Percentiles rank a stretch among this genome's conserved stretches.
phyloP scores from a whole-genome alignment of 2,888 invertebrate genomes.

The Drosophila mayaguana region DNA sequence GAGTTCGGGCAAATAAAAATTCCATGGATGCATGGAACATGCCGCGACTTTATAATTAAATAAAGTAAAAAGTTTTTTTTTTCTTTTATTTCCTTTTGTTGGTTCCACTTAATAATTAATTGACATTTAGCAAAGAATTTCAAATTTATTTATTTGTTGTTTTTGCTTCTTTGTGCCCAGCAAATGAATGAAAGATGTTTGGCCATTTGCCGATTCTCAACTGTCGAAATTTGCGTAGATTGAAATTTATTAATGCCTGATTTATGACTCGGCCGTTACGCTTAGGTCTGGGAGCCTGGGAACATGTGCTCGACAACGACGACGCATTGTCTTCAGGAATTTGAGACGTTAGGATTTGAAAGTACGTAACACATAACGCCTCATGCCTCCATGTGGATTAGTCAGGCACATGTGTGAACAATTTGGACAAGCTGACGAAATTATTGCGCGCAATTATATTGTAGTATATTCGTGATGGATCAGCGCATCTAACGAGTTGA shows the following conservation, averaged over 20 bases:
- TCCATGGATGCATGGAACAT: conserved; percentile 51
- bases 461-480: conserved; percentile 41
- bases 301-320: conserved; percentile 44
- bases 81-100: conserved; percentile 3
- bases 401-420: conserved; percentile 61
- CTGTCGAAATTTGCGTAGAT: conserved; percentile 61
- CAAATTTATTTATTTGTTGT: conserved; percentile 19
- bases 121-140: conserved; percentile 76
- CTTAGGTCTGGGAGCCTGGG: conserved; percentile 39
- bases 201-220: conserved; percentile 24
- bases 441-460: conserved; percentile 21
- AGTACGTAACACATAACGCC: conserved; percentile 2
- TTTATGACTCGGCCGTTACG: conserved; percentile 60
- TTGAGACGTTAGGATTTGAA: conserved; percentile 68
- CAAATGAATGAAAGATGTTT: conserved; percentile 45
- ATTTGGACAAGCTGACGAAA: conserved; percentile 43
- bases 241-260: conserved; percentile 73
- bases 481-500: conserved; percentile 26
- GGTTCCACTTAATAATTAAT: conserved; percentile 74
- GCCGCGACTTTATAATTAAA: conserved; percentile 76
- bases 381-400: conserved; percentile 25
- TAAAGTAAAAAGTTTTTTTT: conserved; percentile 38
- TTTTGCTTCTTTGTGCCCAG: not conserved
- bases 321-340: conserved; percentile 37
- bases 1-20: conserved; percentile 48